Conservation (phyloP, 2,113 vertebrate species). For the Oriolus oriolus region DNA sequence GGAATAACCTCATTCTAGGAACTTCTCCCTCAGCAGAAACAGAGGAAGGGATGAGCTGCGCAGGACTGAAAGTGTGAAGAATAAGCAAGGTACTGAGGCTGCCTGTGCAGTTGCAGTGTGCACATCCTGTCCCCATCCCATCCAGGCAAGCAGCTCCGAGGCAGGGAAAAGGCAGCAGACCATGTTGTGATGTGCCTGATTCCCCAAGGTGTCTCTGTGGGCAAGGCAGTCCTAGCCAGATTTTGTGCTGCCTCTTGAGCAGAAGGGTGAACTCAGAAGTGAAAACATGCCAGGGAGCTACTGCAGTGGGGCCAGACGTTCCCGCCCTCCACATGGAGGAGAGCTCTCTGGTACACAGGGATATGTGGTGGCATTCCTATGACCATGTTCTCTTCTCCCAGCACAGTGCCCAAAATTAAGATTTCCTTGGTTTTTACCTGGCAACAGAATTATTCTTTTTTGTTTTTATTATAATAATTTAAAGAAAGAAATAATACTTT, state of each 20-base stretch:
- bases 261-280: background rate
- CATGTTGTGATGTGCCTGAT: fast-evolving
- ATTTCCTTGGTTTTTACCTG: background rate
- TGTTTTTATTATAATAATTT: background rate
- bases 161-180: background rate
- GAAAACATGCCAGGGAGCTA: background rate
- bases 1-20: background rate
- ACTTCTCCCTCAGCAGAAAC: background rate
- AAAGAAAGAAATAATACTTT: background rate
- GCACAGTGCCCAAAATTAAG: background rate
- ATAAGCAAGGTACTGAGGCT: background rate
- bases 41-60: background rate
- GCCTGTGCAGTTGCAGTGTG: fast-evolving
- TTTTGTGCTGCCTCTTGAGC: background rate
- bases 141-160: background rate
- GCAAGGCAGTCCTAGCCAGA: background rate
- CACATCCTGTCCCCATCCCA: background rate
- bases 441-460: background rate
- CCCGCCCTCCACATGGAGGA: background rate
- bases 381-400: background rate
- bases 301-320: fast-evolving
- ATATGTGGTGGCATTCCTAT: background rate
- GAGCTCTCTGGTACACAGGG: fast-evolving
- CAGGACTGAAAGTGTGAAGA: background rate
- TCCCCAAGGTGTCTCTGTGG: background rate